Conservation (phyloP, 2,888 invertebrate species). For the Spodoptera exigua region DNA sequence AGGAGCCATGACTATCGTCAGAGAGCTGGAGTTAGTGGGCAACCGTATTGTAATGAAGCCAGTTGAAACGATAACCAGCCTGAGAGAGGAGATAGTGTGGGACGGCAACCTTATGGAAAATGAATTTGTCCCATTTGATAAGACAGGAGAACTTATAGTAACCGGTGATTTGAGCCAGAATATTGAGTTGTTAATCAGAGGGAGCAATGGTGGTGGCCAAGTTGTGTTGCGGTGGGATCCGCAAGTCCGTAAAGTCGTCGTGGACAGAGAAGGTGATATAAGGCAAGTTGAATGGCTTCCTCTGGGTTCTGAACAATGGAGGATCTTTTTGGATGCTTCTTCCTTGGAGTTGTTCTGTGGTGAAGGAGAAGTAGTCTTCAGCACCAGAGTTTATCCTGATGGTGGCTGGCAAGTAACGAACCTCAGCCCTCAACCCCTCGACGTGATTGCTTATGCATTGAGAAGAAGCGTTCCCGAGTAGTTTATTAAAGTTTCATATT, state of each 20-base stretch:
- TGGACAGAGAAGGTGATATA: slow-evolving; percentile 76
- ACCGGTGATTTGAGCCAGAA: slow-evolving; percentile 66
- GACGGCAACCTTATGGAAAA: slow-evolving; percentile 62
- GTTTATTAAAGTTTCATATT: slow-evolving; percentile 1
- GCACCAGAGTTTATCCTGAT: slow-evolving; percentile 77
- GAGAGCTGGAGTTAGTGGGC: slow-evolving; percentile 74
- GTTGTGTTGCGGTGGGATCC: slow-evolving; percentile 74
- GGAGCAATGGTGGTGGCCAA: slow-evolving; percentile 71
- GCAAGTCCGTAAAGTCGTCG: slow-evolving; percentile 69
- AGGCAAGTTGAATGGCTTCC: slow-evolving; percentile 82
- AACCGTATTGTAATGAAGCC: slow-evolving; percentile 78
- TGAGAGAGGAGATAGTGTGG: slow-evolving; percentile 67
- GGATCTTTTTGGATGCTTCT: slow-evolving; percentile 81
- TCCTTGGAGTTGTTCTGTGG: slow-evolving; percentile 84
- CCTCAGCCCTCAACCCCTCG: slow-evolving; percentile 70
- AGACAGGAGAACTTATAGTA: slow-evolving; percentile 77
- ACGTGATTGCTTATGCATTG: slow-evolving; percentile 72
- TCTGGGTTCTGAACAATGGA: slow-evolving; percentile 67
- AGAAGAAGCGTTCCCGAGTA: slow-evolving; percentile 75
- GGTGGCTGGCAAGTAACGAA: slow-evolving; percentile 79
- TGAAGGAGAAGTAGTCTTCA: slow-evolving; percentile 84
- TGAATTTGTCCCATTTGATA: slow-evolving; percentile 64
- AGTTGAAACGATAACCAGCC: slow-evolving; percentile 66
- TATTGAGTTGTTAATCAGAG: slow-evolving; percentile 72
- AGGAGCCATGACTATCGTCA: slow-evolving; percentile 80